Evolutionary conservation across 37 sponge, comb jelly and placozoan species (phyloP), one percentile per base, ranked within the genome.

Genomic region (Theonella swinhoei): DNA sequence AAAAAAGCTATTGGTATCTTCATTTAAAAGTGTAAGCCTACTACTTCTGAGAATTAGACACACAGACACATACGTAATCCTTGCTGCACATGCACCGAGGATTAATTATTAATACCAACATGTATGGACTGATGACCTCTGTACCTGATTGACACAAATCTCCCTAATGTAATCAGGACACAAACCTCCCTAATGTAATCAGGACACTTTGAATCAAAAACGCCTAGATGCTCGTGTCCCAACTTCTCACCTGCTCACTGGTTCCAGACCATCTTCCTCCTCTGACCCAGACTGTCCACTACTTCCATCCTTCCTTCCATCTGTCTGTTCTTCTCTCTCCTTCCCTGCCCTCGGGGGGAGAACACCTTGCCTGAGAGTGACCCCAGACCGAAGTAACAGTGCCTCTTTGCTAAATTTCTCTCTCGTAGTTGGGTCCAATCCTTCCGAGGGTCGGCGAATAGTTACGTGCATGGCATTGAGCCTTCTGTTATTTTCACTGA

Each of bases 301-400:
- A 38, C 33, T 33, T 19, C 54, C 54, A n/a, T n/a, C n/a, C 33
- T 28, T 26, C 7, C 42, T 26, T 3, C 60, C 39, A 19, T 60
- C 68, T 36, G 25, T 76, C 41, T 29, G 74, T 28, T 24, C 24
- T 36, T 63, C n/a, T 1, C 41, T 24, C 83, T 64, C 83, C 35
- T 64, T 59, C 59, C n/a, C 36, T 40, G 38, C 39, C 47, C 60
- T 67, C 65, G 42, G 77, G 63, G 37, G 33, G 62, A 23, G 63
- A 35, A 38, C 35, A 26, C 47, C 17, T 11, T 33, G 72, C 2
- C 74, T 17, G 30, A 86, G 71, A 25, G 73, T 86, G 54, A 86
- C 87, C 33, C 87, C 87, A n/a, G 87, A 86, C 47, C 87, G 59
- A 24, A 86, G 65, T 65, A 86, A 33, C 24, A 73, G 26, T 37